Conservation (phyloP, 2,797 vertebrate species). For the Sandelia bainsii region DNA sequence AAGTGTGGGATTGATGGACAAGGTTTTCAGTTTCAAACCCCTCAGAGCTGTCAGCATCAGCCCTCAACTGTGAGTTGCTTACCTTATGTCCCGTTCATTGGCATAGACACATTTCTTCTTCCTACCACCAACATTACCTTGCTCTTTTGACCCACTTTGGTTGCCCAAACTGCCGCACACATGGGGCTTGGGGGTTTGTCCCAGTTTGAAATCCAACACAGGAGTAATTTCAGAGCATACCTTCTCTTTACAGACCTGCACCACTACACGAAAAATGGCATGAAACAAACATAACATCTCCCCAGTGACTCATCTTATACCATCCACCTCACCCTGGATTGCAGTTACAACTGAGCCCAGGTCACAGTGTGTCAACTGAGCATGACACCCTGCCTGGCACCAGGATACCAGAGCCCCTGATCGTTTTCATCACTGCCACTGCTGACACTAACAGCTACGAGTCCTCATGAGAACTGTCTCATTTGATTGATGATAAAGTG, state of each 20-base stretch:
- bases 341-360: slow-evolving; percentile 55
- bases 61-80: slow-evolving; percentile 64
- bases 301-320: slow-evolving; percentile 30
- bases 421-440: slow-evolving; percentile 66
- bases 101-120: slow-evolving; percentile 49
- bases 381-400: slow-evolving; percentile 55
- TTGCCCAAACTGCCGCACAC: slow-evolving; percentile 48
- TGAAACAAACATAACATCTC: slow-evolving; percentile 34
- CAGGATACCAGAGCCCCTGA: slow-evolving; percentile 57
- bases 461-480: slow-evolving; percentile 56
- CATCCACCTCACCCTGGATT: slow-evolving; percentile 38
- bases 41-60: slow-evolving; percentile 74
- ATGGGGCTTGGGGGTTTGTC: slow-evolving; percentile 57
- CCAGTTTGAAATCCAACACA: slow-evolving; percentile 57
- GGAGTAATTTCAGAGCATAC: slow-evolving; percentile 57
- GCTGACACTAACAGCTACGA: slow-evolving; percentile 57
- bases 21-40: slow-evolving; percentile 70
- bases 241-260: slow-evolving; percentile 31
- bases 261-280: slow-evolving; percentile 43
- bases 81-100: slow-evolving; percentile 52
- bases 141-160: slow-evolving; percentile 50
- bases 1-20: slow-evolving; percentile 68
- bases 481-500: slow-evolving; percentile 70
- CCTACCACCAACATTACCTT: slow-evolving; percentile 59
- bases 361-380: slow-evolving; percentile 67